These are phyloP conservation scores for Lepidurus arcticus DNA, from an alignment of 1,140 invertebrate genomes.

Conservation along the genomic window DNA sequence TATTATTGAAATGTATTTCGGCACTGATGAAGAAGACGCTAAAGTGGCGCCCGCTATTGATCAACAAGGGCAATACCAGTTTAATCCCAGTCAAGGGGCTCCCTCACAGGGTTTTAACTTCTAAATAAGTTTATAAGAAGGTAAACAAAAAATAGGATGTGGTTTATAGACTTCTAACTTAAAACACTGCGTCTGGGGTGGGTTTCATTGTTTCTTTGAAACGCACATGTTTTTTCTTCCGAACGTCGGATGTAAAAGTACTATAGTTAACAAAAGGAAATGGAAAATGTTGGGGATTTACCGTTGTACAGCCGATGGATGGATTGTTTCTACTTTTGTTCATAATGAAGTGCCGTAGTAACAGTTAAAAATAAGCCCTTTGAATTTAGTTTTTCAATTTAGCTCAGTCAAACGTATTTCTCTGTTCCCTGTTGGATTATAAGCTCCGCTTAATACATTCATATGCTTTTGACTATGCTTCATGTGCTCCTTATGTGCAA, in stretches of 20 bases:
- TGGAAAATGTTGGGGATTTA: neutral
- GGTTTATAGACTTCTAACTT: neutral
- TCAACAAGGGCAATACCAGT: conserved; percentile 68
- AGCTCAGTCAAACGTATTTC: neutral
- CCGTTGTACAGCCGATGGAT: neutral
- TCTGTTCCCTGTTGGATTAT: conserved; percentile 2
- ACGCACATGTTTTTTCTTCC: neutral
- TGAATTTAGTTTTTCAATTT: neutral
- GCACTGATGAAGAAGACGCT: conserved; percentile 74
- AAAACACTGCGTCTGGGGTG: neutral
- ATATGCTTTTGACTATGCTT: conserved; percentile 11
- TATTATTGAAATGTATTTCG: conserved; percentile 93
- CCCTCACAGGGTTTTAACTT: conserved; percentile 42
- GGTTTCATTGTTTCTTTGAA: neutral
- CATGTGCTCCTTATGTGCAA: neutral
- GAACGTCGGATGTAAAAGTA: neutral
- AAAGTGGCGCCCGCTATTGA: conserved; percentile 72
- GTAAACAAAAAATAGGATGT: neutral
- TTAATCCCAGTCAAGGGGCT: conserved; percentile 43
- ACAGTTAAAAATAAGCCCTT: neutral
- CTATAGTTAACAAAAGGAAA: neutral
- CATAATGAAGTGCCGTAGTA: conserved; percentile 11
- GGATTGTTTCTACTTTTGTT: conserved; percentile 19
- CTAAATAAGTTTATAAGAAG: conserved; percentile 31
- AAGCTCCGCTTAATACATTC: conserved; percentile 18